A percentile compares a stretch with the other conserved stretches of the same genome.
Conservation (phyloP, 2,888 invertebrate species). For the Spicauda simplicius region DNA sequence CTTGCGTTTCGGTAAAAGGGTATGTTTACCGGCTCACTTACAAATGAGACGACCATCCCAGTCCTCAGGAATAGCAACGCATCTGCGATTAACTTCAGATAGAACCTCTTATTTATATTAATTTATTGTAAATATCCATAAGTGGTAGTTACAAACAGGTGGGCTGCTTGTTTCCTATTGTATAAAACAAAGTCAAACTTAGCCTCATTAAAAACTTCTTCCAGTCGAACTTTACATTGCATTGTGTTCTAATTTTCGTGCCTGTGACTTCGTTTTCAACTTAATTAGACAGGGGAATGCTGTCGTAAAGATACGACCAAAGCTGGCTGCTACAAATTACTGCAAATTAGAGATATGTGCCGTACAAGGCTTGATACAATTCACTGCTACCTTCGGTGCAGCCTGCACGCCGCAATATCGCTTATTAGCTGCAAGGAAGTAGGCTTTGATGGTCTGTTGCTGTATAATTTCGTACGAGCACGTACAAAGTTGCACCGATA, state of each 20-base stretch:
- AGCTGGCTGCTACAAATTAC: slow-evolving; percentile 23
- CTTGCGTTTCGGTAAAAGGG: too few species aligned
- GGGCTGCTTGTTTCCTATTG: too few species aligned
- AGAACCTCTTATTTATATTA: too few species aligned
- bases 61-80: too few species aligned
- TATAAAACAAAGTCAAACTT: too few species aligned
- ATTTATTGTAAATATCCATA: too few species aligned
- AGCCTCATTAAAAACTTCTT: not conserved
- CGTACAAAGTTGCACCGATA: not conserved
- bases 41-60: too few species aligned
- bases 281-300: slow-evolving; percentile 30
- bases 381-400: not conserved
- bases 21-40: too few species aligned
- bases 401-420: not conserved
- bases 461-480: not conserved
- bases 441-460: not conserved
- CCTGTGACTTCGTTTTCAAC: not conserved
- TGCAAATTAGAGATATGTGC: slow-evolving; percentile 33
- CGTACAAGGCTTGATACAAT: slow-evolving; percentile 26
- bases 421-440: slow-evolving; percentile 15
- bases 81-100: too few species aligned
- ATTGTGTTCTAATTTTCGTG: slow-evolving; percentile 1
- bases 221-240: not conserved
- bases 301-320: slow-evolving; percentile 17
- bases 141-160: too few species aligned